Evolutionary conservation across 1,140 invertebrate species (phyloP).

Genomic region (Procambarus virginalis): DNA sequence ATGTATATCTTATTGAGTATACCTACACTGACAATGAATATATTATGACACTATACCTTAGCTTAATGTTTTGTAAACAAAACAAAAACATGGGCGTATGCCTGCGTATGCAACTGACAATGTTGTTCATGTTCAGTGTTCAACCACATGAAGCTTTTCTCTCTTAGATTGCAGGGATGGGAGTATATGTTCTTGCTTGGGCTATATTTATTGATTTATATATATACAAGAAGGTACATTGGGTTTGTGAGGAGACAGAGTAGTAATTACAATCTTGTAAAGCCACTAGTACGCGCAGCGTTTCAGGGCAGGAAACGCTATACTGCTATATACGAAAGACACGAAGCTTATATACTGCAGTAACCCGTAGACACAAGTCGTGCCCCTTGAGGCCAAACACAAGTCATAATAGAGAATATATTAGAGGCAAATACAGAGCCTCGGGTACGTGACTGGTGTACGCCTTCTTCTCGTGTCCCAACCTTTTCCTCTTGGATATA

Average conservation of each 20-base stretch:
- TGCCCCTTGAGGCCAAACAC: neutral
- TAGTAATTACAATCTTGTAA: neutral
- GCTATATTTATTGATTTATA: slow-evolving; percentile 15
- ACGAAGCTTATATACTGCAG: no score
- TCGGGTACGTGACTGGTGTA: slow-evolving; percentile 1
- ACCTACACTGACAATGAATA: neutral
- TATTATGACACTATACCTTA: no score
- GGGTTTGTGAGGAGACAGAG: neutral
- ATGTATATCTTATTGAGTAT: no score
- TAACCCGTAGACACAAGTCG: neutral
- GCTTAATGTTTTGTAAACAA: no score
- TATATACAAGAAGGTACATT: neutral
- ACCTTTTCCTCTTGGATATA: neutral
- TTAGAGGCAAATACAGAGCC: slow-evolving; percentile 8
- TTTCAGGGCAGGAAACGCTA: neutral
- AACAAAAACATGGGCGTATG: no score
- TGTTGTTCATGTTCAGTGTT: no score
- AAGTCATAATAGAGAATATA: neutral
- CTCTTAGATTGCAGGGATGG: no score
- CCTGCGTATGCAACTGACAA: no score
- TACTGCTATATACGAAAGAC: neutral
- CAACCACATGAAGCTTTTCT: no score
- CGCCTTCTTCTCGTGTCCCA: neutral
- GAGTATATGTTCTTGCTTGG: no score
- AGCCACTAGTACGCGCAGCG: neutral